A percentile compares a stretch with the other conserved stretches of the same genome.
Conservation (phyloP, 2,113 vertebrate genomes). For the Scopus umbretta region DNA sequence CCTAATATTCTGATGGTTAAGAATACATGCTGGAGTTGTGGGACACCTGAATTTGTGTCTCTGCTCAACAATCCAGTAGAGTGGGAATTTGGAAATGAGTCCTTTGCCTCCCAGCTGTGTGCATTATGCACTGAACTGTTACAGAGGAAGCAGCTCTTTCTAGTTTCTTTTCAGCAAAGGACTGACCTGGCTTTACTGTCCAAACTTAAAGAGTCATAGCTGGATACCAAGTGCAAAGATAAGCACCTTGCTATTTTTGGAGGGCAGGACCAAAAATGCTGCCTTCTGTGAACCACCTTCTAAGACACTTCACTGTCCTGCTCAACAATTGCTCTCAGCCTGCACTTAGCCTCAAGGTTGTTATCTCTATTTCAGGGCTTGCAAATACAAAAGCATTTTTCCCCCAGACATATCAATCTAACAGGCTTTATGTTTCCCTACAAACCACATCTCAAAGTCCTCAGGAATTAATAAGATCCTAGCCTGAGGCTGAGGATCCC, state of each 20-base stretch:
- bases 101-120: background rate
- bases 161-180: background rate
- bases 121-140: background rate
- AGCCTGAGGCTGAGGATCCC: background rate
- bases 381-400: background rate
- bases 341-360: background rate
- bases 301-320: background rate
- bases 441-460: background rate
- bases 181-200: background rate
- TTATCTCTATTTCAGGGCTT: background rate
- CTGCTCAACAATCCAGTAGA: background rate
- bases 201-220: background rate
- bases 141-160: background rate
- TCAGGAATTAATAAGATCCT: background rate
- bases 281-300: background rate
- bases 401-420: background rate
- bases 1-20: background rate
- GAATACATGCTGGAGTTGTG: background rate
- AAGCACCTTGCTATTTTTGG: background rate
- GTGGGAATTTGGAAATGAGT: background rate
- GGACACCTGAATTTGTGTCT: background rate
- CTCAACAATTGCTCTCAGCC: background rate
- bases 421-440: background rate
- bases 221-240: background rate
- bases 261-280: background rate